phyloP scores from a whole-genome alignment of 2,888 invertebrate species.

The Himalopsyche anomala region DNA sequence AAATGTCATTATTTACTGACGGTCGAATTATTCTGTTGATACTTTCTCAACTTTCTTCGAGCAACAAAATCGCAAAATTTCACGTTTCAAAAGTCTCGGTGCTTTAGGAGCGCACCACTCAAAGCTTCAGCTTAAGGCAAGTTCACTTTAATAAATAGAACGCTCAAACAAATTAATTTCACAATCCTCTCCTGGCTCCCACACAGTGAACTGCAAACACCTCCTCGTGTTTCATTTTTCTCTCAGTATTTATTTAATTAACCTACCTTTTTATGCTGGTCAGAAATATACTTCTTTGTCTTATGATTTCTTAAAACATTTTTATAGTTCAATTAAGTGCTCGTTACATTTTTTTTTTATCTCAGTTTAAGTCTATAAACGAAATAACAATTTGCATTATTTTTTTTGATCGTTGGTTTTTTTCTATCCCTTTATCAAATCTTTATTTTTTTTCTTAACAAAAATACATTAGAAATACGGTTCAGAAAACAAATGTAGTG shows the following conservation, averaged over 20 bases:
- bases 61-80: not conserved
- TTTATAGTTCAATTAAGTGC: not conserved
- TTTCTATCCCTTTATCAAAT: too few relatives aligned
- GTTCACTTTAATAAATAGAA: conserved; percentile 22
- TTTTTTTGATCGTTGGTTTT: too few relatives aligned
- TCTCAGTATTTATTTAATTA: not conserved
- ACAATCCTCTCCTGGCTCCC: conserved; percentile 4
- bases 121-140: not conserved
- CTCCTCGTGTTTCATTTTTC: conserved; percentile 14
- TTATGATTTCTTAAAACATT: not conserved
- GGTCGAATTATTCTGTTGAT: conserved; percentile 17
- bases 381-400: too few relatives aligned
- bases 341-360: not conserved
- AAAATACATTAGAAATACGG: too few relatives aligned
- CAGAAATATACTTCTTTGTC: not conserved
- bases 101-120: not conserved
- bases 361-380: not conserved
- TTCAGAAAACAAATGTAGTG: too few relatives aligned
- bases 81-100: not conserved
- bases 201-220: conserved; percentile 20
- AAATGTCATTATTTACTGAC: conserved; percentile 7
- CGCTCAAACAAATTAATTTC: conserved; percentile 34
- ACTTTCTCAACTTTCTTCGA: not conserved
- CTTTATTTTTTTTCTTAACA: too few relatives aligned
- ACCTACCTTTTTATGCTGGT: not conserved